phyloP scores from a whole-genome alignment of 1,140 invertebrate species.

The Nasonia vitripennis region DNA sequence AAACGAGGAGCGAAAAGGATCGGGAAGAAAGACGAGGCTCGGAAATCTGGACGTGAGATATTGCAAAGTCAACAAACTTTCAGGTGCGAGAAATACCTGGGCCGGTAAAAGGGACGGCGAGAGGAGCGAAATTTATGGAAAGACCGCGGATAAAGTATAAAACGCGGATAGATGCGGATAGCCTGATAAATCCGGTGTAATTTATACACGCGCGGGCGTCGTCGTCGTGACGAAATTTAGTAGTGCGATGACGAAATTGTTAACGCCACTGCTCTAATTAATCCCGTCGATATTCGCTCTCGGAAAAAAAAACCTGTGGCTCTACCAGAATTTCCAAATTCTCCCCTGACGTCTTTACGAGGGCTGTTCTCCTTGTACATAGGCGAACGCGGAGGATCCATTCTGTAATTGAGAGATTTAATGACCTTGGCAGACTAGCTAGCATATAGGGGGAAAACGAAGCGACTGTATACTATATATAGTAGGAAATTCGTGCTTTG shows the following conservation, averaged over 20 bases:
- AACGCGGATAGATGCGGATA: not conserved
- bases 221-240: not conserved
- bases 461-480: not conserved
- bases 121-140: not conserved
- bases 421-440: not conserved
- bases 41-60: not conserved
- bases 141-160: not conserved
- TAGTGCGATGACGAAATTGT: too few species aligned
- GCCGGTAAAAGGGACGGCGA: not conserved
- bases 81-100: not conserved
- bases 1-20: not conserved
- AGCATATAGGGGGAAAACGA: not conserved
- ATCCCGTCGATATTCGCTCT: too few species aligned
- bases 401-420: slow-evolving; percentile 23
- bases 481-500: slow-evolving; percentile 28
- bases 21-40: not conserved
- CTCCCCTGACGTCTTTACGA: too few species aligned
- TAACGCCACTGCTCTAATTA: too few species aligned
- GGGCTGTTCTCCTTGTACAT: not conserved
- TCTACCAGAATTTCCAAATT: too few species aligned
- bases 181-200: not conserved
- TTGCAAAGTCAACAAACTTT: not conserved
- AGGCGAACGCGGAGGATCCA: not conserved
- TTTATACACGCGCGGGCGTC: not conserved
- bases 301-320: too few species aligned